Conservation (phyloP, 2,797 vertebrate species). For the Trachops cirrhosus region DNA sequence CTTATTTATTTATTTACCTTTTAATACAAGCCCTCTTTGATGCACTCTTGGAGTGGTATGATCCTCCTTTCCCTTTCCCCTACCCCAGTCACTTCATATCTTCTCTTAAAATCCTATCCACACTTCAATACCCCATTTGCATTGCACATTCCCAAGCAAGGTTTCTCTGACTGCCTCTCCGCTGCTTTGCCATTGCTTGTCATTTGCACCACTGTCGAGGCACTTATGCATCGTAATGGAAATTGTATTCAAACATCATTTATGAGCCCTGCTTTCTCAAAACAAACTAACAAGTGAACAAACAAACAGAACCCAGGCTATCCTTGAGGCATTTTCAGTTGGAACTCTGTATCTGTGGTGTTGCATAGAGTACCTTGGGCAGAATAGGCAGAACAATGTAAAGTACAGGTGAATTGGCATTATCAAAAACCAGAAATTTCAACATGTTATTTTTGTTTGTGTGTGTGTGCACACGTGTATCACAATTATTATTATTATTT, state of each 20-base stretch:
- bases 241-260: neutral
- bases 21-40: conserved; percentile 27
- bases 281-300: neutral
- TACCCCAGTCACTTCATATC: neutral
- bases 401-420: neutral
- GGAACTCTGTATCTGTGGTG: neutral
- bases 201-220: neutral
- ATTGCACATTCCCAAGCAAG: neutral
- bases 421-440: neutral
- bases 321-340: neutral
- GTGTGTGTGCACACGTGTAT: neutral
- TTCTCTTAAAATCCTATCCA: conserved; percentile 16
- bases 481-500: neutral
- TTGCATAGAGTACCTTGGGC: neutral
- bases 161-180: neutral
- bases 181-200: neutral
- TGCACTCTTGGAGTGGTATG: neutral
- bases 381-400: neutral
- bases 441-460: neutral
- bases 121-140: neutral
- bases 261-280: neutral
- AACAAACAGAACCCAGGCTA: neutral
- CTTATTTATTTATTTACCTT: neutral
- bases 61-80: neutral
- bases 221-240: neutral